These are phyloP conservation scores for Setipinna tenuifilis DNA, from an alignment of 2,797 vertebrate species.

Conservation along the genomic window DNA sequence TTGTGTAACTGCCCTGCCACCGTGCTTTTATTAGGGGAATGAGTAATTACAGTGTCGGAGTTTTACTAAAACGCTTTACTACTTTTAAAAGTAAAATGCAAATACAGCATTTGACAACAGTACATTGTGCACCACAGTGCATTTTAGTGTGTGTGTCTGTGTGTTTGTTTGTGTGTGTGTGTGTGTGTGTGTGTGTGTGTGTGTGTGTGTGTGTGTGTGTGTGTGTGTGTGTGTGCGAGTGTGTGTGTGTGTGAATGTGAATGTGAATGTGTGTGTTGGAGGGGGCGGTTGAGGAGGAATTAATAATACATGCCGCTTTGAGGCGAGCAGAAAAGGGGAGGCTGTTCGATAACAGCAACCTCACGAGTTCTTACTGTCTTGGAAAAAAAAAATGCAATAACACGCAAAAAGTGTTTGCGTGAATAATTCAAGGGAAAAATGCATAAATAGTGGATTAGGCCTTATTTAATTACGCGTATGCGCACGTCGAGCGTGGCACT, in stretches of 20 bases:
- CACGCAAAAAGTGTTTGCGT: conserved; percentile 74
- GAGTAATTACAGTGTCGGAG: conserved; percentile 50
- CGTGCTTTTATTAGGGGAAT: conserved; percentile 5
- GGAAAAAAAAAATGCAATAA: conserved; percentile 74
- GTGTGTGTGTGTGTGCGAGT: background rate
- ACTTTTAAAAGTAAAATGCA: conserved; percentile 66
- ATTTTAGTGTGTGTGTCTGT: conserved; percentile 27
- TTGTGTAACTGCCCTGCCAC: background rate
- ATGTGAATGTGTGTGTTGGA: background rate
- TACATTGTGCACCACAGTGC: conserved; percentile 60
- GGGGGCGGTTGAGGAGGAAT: conserved; percentile 61
- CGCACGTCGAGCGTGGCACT: conserved; percentile 67
- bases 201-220: conserved; percentile 20
- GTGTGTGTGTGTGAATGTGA: background rate
- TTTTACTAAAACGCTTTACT: conserved; percentile 67
- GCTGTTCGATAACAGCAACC: conserved; percentile 70
- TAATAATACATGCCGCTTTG: conserved; percentile 75
- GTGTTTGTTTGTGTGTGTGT: background rate
- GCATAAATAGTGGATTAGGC: conserved; percentile 81
- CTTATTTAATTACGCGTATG: conserved; percentile 80
- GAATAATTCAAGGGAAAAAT: conserved; percentile 79
- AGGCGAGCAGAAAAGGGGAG: conserved; percentile 49
- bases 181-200: background rate
- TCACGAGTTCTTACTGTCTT: conserved; percentile 68
- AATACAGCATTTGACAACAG: conserved; percentile 69